Base-by-base conservation (phyloP, 2,888 invertebrate genomes). In the Lasioglossum villosulum region DNA sequence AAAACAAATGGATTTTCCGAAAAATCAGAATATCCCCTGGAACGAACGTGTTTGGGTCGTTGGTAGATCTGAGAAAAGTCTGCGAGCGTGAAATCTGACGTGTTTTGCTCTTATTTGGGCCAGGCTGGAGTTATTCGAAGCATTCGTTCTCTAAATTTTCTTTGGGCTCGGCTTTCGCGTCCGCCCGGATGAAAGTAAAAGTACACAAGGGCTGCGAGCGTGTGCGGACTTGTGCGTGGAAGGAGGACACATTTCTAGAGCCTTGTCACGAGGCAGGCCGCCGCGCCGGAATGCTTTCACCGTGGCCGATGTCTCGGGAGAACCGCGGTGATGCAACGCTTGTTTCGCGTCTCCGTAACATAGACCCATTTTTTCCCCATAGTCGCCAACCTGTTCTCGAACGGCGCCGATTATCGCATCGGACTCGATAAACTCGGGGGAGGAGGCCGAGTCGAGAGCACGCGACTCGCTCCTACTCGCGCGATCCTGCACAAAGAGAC, bases 321-420 rank as follows among this genome's bases (percentile, higher is more conserved):
- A 23, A n/a, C 30, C 68, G 68, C 68, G 34, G 37, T 68, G 34
- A 34, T 34, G 68, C n/a, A 68, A 68, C 37, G 23, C 37, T 19
- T 37, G 59, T 68, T 37, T 37, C 68, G 68, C 68, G 68, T 39
- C 68, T 68, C 68, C 37, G 52, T 74, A 78, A 80, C 80, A 77
- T 75, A 86, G 80, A 86, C 75, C 78, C 71, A 75, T 78, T 86
- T 84, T 75, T 78, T 66, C 16, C 59, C 27, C 77, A 77, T 80
- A 73, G 59, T 16, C 66, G 66, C 19, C 52, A 83, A 83, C 84
- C 76, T 82, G 76, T 82, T 82, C 66, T 23, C 52, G 16, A 14
- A 8, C 27, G 39, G 10, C 66, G 30, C 19, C 68, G 82, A 82
- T 68, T 37, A 63, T 30, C 77, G 66, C 59, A 59, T 59, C 59